Evolutionary conservation across 2,888 invertebrate genomes (phyloP), one percentile per base, ranked within the genome.

Genomic region (Platycnemis pennipes): DNA sequence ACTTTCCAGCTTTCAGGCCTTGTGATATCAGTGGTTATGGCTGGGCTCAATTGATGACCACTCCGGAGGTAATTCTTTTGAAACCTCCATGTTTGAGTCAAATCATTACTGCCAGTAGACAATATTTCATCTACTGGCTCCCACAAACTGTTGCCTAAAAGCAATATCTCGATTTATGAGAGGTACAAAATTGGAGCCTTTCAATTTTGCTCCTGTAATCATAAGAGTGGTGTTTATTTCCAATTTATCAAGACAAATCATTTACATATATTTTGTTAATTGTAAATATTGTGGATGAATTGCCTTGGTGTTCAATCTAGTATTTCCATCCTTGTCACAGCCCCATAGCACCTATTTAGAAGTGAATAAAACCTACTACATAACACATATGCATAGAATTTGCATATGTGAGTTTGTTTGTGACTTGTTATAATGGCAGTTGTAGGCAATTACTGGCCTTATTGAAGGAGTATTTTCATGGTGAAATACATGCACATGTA

Each of bases 271-370:
- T 37, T 77, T 37, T 11, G 13, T 7, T 37, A 56, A 37, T 63
- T 69, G 22, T 63, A 91, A 45, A n/a, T 22, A 69, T 69, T 16
- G 45, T 56, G 44, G 44, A 91, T 91, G 91, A 91, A 13, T 91
- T 91, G 42, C 44, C 91, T 91, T 91, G 91, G 91, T 91, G 91
- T 91, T 91, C 91, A n/a, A 44, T 63, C 44, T 42, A 56, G 44
- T 69, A 26, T 69, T 44, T n/a, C 44, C 91, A 42, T 63, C 44
- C 69, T 45, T 91, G 63, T 91, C 91, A 91, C 91, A 91, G 91
- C 91, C 91, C 91, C 91, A 69, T 91, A 91, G 91, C 91, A 91
- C 91, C 91, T 91, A 91, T 91, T 69, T 44, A 53, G 77, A 77
- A 44, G 69, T 63, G 42, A 63, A 63, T 91, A 91, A 44, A 53